phyloP scores from a whole-genome alignment of 2,888 invertebrate genomes.

The Myopa testacea region DNA sequence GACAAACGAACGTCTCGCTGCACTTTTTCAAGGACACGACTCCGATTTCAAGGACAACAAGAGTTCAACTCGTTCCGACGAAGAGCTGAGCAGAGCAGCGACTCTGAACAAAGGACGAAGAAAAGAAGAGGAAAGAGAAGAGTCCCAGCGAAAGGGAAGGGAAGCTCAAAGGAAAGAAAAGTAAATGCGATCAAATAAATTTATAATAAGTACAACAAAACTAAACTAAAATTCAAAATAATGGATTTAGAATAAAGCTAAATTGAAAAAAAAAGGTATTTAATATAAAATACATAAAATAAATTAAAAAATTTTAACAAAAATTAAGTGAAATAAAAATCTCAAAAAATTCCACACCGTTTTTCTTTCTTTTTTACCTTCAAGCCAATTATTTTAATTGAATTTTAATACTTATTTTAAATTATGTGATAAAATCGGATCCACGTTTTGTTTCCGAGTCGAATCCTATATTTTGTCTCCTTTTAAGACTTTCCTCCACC shows the following conservation, averaged over 20 bases:
- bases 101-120: not conserved
- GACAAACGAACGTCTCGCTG: slow-evolving; percentile 48
- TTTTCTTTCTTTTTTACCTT: not conserved
- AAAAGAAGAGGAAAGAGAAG: not conserved
- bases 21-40: slow-evolving; percentile 48
- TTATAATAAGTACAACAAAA: slow-evolving; percentile 42
- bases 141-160: slow-evolving; percentile 40
- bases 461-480: too few relatives aligned
- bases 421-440: not conserved
- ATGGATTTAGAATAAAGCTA: not conserved
- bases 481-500: too few relatives aligned
- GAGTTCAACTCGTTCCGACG: not conserved
- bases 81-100: not conserved
- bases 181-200: slow-evolving; percentile 19
- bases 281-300: not conserved
- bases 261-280: not conserved
- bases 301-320: too few relatives aligned
- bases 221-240: not conserved
- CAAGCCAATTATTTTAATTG: not conserved
- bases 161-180: slow-evolving; percentile 13
- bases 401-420: not conserved
- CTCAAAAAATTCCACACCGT: too few relatives aligned
- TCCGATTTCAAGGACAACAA: slow-evolving; percentile 37
- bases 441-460: too few relatives aligned
- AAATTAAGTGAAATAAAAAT: too few relatives aligned